Conservation (phyloP, 1,140 invertebrate species). For the Drosophila pallidifrons region DNA sequence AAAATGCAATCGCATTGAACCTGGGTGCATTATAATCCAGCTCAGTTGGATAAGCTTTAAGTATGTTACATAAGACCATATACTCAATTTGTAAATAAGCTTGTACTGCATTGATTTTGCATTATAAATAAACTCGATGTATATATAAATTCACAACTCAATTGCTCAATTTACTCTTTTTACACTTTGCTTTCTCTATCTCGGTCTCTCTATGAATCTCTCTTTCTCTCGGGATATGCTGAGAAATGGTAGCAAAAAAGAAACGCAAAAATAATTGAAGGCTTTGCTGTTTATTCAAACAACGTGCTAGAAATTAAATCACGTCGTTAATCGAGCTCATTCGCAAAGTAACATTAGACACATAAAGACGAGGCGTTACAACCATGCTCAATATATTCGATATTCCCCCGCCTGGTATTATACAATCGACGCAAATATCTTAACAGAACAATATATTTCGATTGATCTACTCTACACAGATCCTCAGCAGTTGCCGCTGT, state of each 20-base stretch:
- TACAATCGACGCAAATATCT: background rate
- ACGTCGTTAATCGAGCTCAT: background rate
- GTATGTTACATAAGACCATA: too few relatives aligned
- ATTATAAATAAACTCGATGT: background rate
- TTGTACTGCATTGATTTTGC: background rate
- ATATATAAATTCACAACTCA: background rate
- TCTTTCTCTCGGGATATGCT: background rate
- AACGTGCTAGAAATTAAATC: background rate
- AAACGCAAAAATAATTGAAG: background rate
- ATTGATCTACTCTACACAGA: slow-evolving; percentile 28
- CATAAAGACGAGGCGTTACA: background rate
- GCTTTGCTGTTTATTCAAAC: background rate
- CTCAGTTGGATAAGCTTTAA: too few relatives aligned
- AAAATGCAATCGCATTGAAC: background rate
- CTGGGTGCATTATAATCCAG: too few relatives aligned
- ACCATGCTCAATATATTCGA: slow-evolving; percentile 47
- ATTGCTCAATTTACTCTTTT: background rate
- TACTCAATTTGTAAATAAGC: background rate
- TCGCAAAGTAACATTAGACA: slow-evolving; percentile 5
- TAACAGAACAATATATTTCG: background rate
- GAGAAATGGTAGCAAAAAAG: background rate
- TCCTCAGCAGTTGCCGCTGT: slow-evolving; percentile 51
- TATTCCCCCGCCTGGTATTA: slow-evolving; percentile 55
- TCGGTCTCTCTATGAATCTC: too few relatives aligned
- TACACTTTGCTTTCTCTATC: too few relatives aligned